Base-by-base conservation (phyloP, 2,888 invertebrate species). In the Neoaliturus tenellus region DNA sequence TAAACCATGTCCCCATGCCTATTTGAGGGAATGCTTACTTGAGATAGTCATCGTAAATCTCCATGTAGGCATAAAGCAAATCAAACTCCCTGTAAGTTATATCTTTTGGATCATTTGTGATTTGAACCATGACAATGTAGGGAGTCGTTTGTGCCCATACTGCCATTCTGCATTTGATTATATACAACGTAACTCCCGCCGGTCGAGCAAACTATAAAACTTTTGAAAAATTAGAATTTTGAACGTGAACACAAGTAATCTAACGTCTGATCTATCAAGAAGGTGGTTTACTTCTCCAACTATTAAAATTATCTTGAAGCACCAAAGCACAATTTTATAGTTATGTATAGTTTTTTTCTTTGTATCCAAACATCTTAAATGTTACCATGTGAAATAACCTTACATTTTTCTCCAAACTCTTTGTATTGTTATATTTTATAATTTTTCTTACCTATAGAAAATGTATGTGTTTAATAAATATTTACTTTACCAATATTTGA, bases 381-480 rank as follows among this genome's bases (percentile, higher is more conserved):
- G 75, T 75, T 75, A 75, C 75, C 78, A 78, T 71, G 73, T 55
- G 28, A 28, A n/a, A 20, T 51, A 78, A 78, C 25, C 35, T 78
- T 55, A 10, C 35, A 55, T 41, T 75, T 5, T 75, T n/a, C 48
- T 44, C 23, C 17, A 8, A n/a, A 17, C 28, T 41, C 20, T 55
- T 35, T 35, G 31, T 75, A 48, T 41, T 44, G 44, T 75, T 23
- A 0, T 44, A 25, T 3, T 28, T 41, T 51, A 33, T 20, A 35
- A 48, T 55, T 35, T 55, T 31, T 48, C 25, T n/a, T 31, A 78
- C 35, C 51, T 78, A 33, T 78, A 35, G 55, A 2, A 10, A 33
- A 51, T 55, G n/a, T 78, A 23, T 44, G 28, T 75, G 39, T 75
- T 75, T 41, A 12, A 75, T 41, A 12, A 75, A 41, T 75, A 75